Evolutionary conservation across 1,140 invertebrate genomes (phyloP).

Genomic region (Solen grandis): DNA sequence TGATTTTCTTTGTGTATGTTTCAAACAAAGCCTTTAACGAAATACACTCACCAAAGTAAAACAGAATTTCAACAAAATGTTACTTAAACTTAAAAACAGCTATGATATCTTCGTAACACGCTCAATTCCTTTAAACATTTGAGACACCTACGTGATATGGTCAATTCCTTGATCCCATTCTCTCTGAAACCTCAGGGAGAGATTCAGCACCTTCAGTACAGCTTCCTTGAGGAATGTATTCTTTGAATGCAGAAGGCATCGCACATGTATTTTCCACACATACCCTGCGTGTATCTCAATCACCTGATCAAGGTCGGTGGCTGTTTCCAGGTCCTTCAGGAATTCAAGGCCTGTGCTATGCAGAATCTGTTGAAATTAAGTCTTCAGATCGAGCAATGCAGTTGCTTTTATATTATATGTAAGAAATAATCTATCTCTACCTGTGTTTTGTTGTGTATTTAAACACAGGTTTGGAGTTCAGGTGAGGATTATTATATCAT

Average conservation of each 20-base stretch:
- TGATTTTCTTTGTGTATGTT: too few species aligned
- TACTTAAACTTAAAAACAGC: neutral
- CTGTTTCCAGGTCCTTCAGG: constrained; percentile 80
- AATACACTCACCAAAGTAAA: neutral
- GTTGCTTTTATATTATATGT: too few species aligned
- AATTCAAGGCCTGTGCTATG: constrained; percentile 83
- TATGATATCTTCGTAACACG: neutral
- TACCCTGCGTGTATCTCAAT: constrained; percentile 73
- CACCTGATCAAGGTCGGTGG: constrained; percentile 81
- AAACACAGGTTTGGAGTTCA: too few species aligned
- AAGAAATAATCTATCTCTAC: too few species aligned
- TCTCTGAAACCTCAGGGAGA: constrained; percentile 68
- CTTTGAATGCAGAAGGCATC: constrained; percentile 74
- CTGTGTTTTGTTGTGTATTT: too few species aligned
- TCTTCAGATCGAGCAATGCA: too few species aligned
- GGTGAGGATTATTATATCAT: too few species aligned
- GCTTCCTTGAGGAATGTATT: constrained; percentile 73
- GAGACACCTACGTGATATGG: constrained; percentile 74
- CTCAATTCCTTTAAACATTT: neutral
- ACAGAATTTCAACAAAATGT: neutral
- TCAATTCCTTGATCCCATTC: constrained; percentile 74
- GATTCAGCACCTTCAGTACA: constrained; percentile 72
- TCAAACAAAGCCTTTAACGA: too few species aligned
- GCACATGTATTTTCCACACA: constrained; percentile 71
- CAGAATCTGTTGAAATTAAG: too few species aligned